phyloP scores from a whole-genome alignment of 2,113 vertebrate genomes.

The Rhinolophus ferrumequinum region DNA sequence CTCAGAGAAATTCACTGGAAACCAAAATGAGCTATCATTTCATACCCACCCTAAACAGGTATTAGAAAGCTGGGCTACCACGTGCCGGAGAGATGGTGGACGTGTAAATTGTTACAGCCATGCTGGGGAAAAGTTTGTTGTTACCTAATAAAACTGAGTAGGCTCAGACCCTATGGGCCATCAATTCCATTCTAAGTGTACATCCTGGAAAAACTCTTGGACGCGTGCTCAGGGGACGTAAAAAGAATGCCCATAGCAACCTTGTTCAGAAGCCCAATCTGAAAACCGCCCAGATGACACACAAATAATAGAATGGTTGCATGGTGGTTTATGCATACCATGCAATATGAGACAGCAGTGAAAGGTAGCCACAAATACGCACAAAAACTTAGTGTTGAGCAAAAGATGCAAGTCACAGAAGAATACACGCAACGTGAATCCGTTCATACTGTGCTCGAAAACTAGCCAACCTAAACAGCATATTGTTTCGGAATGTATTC shows the following conservation, averaged over 20 bases:
- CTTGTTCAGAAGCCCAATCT: neutral
- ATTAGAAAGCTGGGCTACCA: slow-evolving; percentile 4
- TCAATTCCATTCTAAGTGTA: neutral
- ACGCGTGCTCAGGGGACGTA: neutral
- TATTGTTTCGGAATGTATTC: neutral
- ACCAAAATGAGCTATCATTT: slow-evolving; percentile 14
- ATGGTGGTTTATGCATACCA: neutral
- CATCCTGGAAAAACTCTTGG: neutral
- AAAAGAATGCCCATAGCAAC: neutral
- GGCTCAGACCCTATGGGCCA: neutral
- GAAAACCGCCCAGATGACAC: slow-evolving; percentile 2
- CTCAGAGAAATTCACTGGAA: slow-evolving; percentile 53
- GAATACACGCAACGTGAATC: neutral
- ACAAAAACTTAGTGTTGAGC: neutral
- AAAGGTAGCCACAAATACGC: neutral
- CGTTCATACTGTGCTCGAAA: neutral
- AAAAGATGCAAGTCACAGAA: neutral
- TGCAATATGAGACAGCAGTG: neutral
- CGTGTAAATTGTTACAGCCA: slow-evolving; percentile 47
- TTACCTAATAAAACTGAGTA: slow-evolving; percentile 57
- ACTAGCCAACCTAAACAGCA: neutral
- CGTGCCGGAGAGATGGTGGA: neutral
- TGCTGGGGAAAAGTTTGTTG: slow-evolving; percentile 47
- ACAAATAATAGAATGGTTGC: neutral
- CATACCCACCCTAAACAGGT: neutral